phyloP scores from a whole-genome alignment of 1,140 invertebrate species.

The Rhyzopertha dominica region DNA sequence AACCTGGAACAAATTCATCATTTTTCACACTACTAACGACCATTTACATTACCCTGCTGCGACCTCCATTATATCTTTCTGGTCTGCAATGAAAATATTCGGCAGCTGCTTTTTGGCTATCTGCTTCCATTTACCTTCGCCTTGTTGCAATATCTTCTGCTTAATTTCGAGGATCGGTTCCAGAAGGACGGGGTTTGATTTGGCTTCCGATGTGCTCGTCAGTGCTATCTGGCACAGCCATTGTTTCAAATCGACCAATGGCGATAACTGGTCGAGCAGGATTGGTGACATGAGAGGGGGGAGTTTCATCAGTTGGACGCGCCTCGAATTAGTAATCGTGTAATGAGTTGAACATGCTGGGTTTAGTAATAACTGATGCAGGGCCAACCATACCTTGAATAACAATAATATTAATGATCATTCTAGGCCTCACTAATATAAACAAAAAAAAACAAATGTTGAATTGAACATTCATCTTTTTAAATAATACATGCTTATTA shows the following conservation, averaged over 20 bases:
- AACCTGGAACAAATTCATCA: constrained; percentile 45
- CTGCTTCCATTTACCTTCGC: constrained; percentile 52
- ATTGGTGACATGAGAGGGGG: constrained; percentile 34
- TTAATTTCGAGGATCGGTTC: constrained; percentile 56
- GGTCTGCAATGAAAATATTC: constrained; percentile 49
- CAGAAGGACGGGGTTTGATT: constrained; percentile 47
- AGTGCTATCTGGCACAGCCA: constrained; percentile 56
- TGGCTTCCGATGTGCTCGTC: constrained; percentile 32
- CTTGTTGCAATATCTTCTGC: constrained; percentile 46
- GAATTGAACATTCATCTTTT: constrained; percentile 3
- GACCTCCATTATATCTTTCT: constrained; percentile 47
- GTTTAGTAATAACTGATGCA: constrained; percentile 62
- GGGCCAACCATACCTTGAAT: constrained; percentile 64
- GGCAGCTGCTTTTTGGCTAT: constrained; percentile 53
- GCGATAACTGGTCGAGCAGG: constrained; percentile 69
- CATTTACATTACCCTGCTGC: constrained; percentile 44
- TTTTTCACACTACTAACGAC: neutral
- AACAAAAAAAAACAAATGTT: neutral
- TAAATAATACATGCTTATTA: too few species aligned
- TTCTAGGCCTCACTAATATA: neutral
- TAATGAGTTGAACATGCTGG: constrained; percentile 59
- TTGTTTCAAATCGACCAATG: constrained; percentile 65
- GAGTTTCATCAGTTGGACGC: constrained; percentile 58
- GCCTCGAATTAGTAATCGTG: constrained; percentile 61
- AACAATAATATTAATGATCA: neutral